Base-by-base conservation (phyloP, 2,888 invertebrate species). In the Tubulanus polymorphus region DNA sequence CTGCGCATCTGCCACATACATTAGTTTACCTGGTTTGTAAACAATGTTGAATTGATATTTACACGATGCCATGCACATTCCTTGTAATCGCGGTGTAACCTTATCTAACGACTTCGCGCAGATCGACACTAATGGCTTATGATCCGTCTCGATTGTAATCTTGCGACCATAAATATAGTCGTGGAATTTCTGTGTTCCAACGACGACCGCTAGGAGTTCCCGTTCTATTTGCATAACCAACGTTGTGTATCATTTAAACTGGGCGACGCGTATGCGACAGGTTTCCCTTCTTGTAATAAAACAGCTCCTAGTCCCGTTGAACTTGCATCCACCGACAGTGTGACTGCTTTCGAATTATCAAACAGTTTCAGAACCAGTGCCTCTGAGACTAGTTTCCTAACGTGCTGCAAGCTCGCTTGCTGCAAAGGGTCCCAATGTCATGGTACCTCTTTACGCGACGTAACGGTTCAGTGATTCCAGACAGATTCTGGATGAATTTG, bases 141-240 rank as follows among this genome's bases (percentile, higher is more conserved):
- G 60, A 49, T 65, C 63, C 6, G 52, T 49, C 8, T 57, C 45
- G 5, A 62, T 54, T 10, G 50, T 50, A 10, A 58, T 51, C 2
- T 56, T 25, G 12, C 57, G 37, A 18, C 62, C 63, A 55, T 52
- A 56, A 25, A 54, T 41, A 41, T 59, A 59, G 18, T 57, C 47
- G n/a, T 63, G 41, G 53, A 63, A 63, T 26, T 30, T 35, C 51
- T 56, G 58, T 37, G 52, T 54, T 1, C 47, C 59, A 41, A 58
- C 59, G 1, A 62, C 60, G 6, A 63, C 55, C 20, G 60, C 59
- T 12, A 63, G 51, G 10, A 55, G 53, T 25, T 66, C 66, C 47
- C 65, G 63, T 47, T 65, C 64, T 18, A 64, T 64, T 30, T 63
- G 60, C 6, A 62, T 59, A 47, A 64, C 5, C 37, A 25, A 28